Percentiles rank a stretch among this genome's conserved stretches.
These are phyloP conservation scores for Probosciger aterrimus DNA, from an alignment of 2,113 vertebrate genomes.

Conservation along the genomic window DNA sequence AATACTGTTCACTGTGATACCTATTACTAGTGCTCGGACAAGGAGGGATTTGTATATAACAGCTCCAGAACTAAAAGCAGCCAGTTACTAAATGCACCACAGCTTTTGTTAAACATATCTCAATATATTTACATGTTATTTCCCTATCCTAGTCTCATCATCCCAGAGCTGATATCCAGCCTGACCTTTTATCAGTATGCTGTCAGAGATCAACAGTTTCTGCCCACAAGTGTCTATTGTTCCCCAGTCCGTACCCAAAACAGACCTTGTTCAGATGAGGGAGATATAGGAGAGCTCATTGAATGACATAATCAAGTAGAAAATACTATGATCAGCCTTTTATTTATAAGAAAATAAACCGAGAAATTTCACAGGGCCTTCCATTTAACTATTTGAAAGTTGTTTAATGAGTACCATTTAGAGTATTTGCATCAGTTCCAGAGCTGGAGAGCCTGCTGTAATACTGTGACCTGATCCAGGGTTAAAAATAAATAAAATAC, in stretches of 20 bases:
- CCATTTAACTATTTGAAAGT: not conserved
- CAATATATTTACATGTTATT: not conserved
- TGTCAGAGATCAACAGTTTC: not conserved
- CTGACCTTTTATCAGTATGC: not conserved
- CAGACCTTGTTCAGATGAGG: not conserved
- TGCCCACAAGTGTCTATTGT: not conserved
- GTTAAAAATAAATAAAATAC: not conserved
- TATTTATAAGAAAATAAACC: not conserved
- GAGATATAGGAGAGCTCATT: not conserved
- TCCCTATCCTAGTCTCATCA: not conserved
- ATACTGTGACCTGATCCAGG: not conserved
- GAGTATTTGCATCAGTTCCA: not conserved
- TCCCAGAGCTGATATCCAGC: not conserved
- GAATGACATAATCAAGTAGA: not conserved
- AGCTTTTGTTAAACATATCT: not conserved
- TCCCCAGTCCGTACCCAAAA: not conserved
- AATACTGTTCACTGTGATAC: not conserved
- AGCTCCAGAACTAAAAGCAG: not conserved
- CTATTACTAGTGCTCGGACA: not conserved
- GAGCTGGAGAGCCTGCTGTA: not conserved
- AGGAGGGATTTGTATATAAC: not conserved
- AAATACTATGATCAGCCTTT: not conserved
- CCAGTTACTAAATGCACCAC: not conserved
- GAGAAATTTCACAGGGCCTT: not conserved
- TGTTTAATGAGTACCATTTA: not conserved